A percentile compares a stretch with the other conserved stretches of the same genome.
These are phyloP conservation scores for Sprattus sprattus DNA, from an alignment of 2,113 vertebrate species.

Conservation along the genomic window DNA sequence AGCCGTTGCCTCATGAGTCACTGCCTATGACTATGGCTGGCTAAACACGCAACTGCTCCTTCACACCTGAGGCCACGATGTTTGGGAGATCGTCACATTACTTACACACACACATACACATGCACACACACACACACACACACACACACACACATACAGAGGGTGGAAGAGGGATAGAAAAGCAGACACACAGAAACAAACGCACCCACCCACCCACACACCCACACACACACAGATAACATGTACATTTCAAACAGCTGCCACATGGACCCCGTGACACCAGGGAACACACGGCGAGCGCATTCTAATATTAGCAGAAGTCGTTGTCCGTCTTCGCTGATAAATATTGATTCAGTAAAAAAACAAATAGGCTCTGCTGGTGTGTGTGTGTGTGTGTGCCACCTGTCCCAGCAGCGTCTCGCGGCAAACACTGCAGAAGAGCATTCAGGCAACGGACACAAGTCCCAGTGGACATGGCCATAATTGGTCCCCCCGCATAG, in stretches of 20 bases:
- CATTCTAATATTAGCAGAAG: not conserved
- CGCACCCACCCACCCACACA: not conserved
- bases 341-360: constrained; percentile 7
- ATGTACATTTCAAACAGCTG: not conserved
- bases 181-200: not conserved
- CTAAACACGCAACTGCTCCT: not conserved
- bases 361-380: not conserved
- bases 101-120: constrained; percentile 13
- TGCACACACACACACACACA: not conserved
- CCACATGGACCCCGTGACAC: not conserved
- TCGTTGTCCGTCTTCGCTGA: not conserved
- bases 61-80: not conserved
- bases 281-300: not conserved
- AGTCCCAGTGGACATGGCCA: not conserved
- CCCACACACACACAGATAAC: not conserved
- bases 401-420: not conserved
- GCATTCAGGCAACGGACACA: not conserved
- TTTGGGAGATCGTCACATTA: not conserved
- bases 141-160: not conserved
- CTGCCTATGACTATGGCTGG: not conserved
- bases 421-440: not conserved
- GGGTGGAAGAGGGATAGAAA: not conserved
- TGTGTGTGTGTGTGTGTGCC: not conserved
- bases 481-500: not conserved
- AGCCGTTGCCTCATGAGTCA: not conserved